Evolutionary conservation across 2,888 invertebrate genomes (phyloP).

Genomic region (Stenotaenia linearis): DNA sequence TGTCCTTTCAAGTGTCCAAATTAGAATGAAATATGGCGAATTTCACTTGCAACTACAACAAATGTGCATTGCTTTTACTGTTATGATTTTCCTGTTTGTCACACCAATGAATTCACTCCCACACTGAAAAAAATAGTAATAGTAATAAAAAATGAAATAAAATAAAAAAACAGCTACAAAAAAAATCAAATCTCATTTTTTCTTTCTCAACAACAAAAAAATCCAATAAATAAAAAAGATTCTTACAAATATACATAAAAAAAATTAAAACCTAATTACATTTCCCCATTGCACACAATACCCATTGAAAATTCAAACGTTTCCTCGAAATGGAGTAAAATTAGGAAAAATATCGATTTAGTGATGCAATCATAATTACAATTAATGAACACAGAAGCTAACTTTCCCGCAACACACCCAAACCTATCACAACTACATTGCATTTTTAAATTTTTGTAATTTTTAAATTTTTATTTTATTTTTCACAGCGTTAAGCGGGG

Average conservation of each 20-base stretch:
- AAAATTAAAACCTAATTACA: background rate
- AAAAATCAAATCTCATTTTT: background rate
- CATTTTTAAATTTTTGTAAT: no score
- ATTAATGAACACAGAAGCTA: background rate
- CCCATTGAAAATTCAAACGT: background rate
- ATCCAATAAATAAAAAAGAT: background rate
- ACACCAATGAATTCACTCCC: background rate
- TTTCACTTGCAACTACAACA: constrained; percentile 12
- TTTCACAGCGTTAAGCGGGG: no score
- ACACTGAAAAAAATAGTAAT: background rate
- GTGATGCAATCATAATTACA: constrained; percentile 7
- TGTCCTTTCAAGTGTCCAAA: background rate
- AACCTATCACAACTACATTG: no score
- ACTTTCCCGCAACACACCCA: background rate
- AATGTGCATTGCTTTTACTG: constrained; percentile 15
- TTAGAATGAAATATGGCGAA: constrained; percentile 1
- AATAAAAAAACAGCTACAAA: background rate
- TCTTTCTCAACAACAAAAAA: background rate
- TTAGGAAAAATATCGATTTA: constrained; percentile 1
- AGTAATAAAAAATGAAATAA: background rate
- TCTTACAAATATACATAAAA: background rate
- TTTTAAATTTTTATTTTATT: no score
- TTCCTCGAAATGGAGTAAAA: background rate
- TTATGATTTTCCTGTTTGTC: constrained; percentile 19
- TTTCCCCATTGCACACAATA: background rate